Evolutionary conservation across 2,888 invertebrate species (phyloP).

Genomic region (Andrena hattorfiana): DNA sequence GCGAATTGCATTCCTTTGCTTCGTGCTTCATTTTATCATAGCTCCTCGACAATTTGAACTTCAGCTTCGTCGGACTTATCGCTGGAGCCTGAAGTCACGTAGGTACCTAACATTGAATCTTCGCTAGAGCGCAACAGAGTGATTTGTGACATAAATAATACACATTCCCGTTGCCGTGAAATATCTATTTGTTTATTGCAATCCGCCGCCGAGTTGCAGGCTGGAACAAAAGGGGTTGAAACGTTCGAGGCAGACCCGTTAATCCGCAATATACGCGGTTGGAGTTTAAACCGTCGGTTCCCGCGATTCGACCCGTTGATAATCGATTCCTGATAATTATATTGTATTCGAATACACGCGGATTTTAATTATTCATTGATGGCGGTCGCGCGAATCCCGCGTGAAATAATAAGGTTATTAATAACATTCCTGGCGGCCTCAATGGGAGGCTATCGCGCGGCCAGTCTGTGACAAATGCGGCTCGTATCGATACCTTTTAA

Average conservation of each 20-base stretch:
- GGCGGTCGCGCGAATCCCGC: conserved; percentile 10
- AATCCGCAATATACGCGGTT: conserved; percentile 18
- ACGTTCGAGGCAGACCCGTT: conserved; percentile 19
- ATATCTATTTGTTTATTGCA: conserved; percentile 12
- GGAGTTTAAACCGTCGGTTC: conserved; percentile 7
- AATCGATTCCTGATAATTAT: conserved; percentile 41
- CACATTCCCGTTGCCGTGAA: background rate
- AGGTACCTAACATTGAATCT: background rate
- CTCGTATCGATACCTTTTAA: conserved; percentile 21
- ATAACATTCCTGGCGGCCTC: conserved; percentile 12
- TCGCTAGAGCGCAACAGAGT: background rate
- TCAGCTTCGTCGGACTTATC: too few relatives aligned
- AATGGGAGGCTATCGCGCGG: background rate
- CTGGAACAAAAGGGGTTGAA: background rate
- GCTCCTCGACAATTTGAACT: background rate
- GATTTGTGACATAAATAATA: background rate
- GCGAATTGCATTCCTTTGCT: conserved; percentile 7
- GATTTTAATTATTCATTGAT: conserved; percentile 35
- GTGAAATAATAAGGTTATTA: conserved; percentile 39
- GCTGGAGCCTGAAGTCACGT: too few relatives aligned
- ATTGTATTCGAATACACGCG: conserved; percentile 6
- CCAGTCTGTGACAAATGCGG: conserved; percentile 5
- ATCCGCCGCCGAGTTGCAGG: background rate
- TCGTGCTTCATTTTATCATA: background rate
- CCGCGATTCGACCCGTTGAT: conserved; percentile 3